Evolutionary conservation across 2,113 vertebrate species (phyloP).

Genomic region (Oreochromis aureus): DNA sequence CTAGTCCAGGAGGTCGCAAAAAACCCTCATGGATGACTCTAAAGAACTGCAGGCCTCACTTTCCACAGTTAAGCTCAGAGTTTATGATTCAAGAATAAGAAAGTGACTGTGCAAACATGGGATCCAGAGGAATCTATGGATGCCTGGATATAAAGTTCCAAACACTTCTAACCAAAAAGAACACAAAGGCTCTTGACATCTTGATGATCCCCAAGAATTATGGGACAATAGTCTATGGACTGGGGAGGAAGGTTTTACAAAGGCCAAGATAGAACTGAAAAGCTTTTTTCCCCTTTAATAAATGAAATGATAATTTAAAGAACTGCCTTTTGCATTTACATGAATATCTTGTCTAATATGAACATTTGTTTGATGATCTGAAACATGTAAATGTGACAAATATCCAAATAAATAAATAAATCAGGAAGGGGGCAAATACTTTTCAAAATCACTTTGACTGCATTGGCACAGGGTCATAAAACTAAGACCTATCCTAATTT

Average conservation of each 20-base stretch:
- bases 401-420: neutral
- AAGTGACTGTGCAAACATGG: neutral
- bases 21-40: accelerated
- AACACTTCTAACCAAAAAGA: neutral
- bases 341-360: neutral
- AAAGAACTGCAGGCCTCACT: neutral
- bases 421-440: neutral
- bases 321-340: neutral
- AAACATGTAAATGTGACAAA: neutral
- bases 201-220: neutral
- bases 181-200: neutral
- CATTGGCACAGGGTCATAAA: neutral
- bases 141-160: neutral
- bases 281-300: neutral
- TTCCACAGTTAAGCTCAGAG: neutral
- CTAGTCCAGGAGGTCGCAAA: accelerated
- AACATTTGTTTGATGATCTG: neutral
- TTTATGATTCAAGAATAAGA: neutral
- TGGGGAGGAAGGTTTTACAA: neutral
- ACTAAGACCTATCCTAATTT: neutral
- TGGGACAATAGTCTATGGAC: no score
- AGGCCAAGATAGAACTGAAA: neutral
- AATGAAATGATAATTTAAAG: neutral
- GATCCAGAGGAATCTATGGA: neutral
- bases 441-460: neutral